These are phyloP conservation scores for Actinemys pallida DNA, from an alignment of 2,113 vertebrate species.

Conservation along the genomic window DNA sequence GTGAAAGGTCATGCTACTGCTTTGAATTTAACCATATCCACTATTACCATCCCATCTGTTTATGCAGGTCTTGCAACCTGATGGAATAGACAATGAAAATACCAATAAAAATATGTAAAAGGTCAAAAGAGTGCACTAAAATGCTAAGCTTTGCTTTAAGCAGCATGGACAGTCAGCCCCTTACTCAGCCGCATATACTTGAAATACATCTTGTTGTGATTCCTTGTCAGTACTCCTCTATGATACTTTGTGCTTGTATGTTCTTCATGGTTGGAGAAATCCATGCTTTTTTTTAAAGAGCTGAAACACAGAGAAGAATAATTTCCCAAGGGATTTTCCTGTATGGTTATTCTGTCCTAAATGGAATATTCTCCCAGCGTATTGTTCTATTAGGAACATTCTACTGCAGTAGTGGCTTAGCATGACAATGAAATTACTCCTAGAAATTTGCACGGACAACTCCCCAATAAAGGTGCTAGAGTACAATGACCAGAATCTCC, in stretches of 20 bases:
- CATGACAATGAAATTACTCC: rapidly evolving
- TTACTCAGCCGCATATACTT: background rate
- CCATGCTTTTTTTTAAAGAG: constrained; percentile 15
- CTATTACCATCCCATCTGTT: background rate
- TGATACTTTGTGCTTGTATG: background rate
- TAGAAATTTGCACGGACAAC: background rate
- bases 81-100: background rate
- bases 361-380: background rate
- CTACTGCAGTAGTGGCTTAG: background rate
- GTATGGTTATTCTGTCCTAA: background rate
- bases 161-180: background rate
- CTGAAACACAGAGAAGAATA: constrained; percentile 14
- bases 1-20: background rate
- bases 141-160: background rate
- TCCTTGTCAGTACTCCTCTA: background rate
- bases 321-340: background rate
- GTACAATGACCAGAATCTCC: rapidly evolving
- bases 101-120: background rate
- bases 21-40: background rate
- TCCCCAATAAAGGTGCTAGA: rapidly evolving
- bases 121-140: background rate
- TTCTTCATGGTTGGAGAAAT: constrained; percentile 27
- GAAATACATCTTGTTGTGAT: rapidly evolving
- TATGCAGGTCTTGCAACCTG: background rate
- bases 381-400: rapidly evolving